Evolutionary conservation across 2,113 vertebrate species (phyloP).

Genomic region (Anser brachyrhynchus): DNA sequence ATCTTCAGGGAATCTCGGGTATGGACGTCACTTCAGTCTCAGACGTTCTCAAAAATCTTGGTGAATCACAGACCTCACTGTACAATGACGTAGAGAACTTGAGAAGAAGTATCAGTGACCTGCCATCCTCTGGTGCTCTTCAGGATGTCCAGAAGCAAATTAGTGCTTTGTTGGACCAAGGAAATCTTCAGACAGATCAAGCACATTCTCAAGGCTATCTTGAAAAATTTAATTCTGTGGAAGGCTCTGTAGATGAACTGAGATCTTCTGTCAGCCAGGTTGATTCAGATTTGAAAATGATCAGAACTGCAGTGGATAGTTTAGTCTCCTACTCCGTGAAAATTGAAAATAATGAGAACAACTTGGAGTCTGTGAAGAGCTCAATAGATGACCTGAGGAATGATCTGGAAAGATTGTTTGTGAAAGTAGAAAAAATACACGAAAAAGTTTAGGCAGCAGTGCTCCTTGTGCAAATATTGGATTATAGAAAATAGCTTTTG

Average conservation of each 20-base stretch:
- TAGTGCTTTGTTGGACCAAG: slow-evolving; percentile 61
- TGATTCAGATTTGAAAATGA: slow-evolving; percentile 82
- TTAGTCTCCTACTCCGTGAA: slow-evolving; percentile 83
- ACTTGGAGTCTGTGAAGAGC: slow-evolving; percentile 79
- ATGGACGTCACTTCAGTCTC: slow-evolving; percentile 38
- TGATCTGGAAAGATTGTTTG: slow-evolving; percentile 79
- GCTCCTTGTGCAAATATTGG: not conserved
- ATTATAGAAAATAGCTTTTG: slow-evolving; percentile 60
- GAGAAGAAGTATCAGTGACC: slow-evolving; percentile 74
- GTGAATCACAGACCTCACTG: slow-evolving; percentile 74
- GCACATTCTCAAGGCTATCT: slow-evolving; percentile 57
- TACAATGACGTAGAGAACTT: slow-evolving; percentile 67
- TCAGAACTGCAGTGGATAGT: slow-evolving; percentile 81
- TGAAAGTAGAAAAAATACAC: slow-evolving; percentile 75
- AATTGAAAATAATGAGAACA: slow-evolving; percentile 85
- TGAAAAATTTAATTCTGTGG: slow-evolving; percentile 72
- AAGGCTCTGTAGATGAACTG: slow-evolving; percentile 73
- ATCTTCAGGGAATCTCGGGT: slow-evolving; percentile 35
- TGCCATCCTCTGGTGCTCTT: slow-evolving; percentile 71
- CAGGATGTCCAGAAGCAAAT: slow-evolving; percentile 73
- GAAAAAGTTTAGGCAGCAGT: slow-evolving; percentile 54
- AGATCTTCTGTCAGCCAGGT: slow-evolving; percentile 77
- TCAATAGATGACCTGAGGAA: slow-evolving; percentile 80
- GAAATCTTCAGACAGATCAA: slow-evolving; percentile 57
- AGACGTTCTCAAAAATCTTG: slow-evolving; percentile 57